A percentile compares a stretch with the other conserved stretches of the same genome.
phyloP scores from a whole-genome alignment of 2,113 vertebrate species.

The Daphoenositta chrysoptera region DNA sequence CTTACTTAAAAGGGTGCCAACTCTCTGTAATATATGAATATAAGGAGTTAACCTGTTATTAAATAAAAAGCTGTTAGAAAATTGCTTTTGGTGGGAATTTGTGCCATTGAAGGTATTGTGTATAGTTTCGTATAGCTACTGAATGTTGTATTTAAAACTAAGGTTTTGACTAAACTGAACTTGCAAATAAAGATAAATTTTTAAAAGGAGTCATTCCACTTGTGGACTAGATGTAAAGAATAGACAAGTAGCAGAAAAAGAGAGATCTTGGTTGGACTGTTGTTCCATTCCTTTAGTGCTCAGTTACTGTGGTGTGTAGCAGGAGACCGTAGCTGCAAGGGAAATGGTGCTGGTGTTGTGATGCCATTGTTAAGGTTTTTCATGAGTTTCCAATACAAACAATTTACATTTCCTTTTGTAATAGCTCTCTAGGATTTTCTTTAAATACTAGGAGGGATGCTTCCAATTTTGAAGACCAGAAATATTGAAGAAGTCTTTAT shows the following conservation, averaged over 20 bases:
- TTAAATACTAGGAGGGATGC: neutral
- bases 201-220: neutral
- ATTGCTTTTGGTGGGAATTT: neutral
- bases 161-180: neutral
- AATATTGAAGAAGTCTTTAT: neutral
- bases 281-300: neutral
- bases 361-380: neutral
- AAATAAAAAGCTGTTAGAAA: neutral
- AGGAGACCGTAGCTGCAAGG: neutral
- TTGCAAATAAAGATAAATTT: neutral
- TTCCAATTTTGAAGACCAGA: neutral
- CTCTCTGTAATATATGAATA: neutral
- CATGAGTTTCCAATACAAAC: neutral
- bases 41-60: neutral
- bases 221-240: neutral
- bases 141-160: neutral
- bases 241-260: neutral
- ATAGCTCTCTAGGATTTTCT: neutral
- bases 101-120: neutral
- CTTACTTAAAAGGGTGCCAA: neutral
- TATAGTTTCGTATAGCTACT: neutral
- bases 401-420: neutral
- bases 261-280: neutral
- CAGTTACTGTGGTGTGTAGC: constrained; percentile 9
- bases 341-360: neutral